Percentiles rank a stretch among this genome's conserved stretches.
Evolutionary conservation across 1,140 invertebrate genomes (phyloP).

Genomic region (Camponotus floridanus): DNA sequence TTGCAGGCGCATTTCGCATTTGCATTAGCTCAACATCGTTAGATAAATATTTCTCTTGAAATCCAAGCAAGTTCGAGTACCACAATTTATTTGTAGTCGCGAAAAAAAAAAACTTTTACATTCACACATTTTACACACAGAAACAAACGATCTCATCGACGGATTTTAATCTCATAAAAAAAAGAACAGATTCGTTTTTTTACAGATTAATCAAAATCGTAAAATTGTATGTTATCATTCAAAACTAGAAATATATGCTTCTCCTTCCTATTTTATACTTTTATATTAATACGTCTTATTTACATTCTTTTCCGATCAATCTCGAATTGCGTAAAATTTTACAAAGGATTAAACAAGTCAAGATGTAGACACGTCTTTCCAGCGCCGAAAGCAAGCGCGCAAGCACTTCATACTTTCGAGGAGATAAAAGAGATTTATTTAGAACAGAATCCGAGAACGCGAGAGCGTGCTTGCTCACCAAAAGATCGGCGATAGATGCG

Average conservation of each 20-base stretch:
- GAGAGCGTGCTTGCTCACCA: slow-evolving; percentile 40
- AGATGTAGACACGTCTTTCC: slow-evolving; percentile 11
- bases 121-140: too few relatives aligned
- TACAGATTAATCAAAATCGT: background rate
- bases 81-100: background rate
- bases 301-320: too few relatives aligned
- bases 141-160: background rate
- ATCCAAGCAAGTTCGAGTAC: slow-evolving; percentile 10
- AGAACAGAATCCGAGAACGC: slow-evolving; percentile 65
- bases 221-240: background rate
- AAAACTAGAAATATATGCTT: background rate
- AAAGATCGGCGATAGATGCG: slow-evolving; percentile 58
- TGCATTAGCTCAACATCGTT: slow-evolving; percentile 23
- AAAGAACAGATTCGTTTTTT: background rate
- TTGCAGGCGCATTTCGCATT: background rate
- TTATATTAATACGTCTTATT: too few relatives aligned
- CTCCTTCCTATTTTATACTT: too few relatives aligned
- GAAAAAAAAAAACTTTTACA: background rate
- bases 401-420: slow-evolving; percentile 36
- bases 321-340: too few relatives aligned
- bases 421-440: slow-evolving; percentile 75
- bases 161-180: background rate
- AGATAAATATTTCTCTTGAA: slow-evolving; percentile 27
- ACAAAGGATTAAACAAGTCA: too few relatives aligned
- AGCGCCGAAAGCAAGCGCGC: slow-evolving; percentile 24